Evolutionary conservation across 2,113 vertebrate species (phyloP).

Genomic region (Xiphophorus maculatus): DNA sequence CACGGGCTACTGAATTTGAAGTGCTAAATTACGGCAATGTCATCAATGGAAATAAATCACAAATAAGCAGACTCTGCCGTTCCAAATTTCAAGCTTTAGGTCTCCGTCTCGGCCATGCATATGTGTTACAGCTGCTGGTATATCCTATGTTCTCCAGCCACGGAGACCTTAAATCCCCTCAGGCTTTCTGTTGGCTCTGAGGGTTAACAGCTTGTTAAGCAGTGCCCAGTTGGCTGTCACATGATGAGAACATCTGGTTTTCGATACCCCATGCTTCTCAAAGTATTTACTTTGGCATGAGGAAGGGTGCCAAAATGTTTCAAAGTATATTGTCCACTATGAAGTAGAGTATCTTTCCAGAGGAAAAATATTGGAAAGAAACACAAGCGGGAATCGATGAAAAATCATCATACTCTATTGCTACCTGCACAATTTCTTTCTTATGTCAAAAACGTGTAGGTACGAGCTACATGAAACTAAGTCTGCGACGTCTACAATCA

Average conservation of each 20-base stretch:
- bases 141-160: neutral
- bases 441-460: slow-evolving; percentile 20
- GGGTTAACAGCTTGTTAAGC: slow-evolving; percentile 50
- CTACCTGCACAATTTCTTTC: slow-evolving; percentile 3
- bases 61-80: neutral
- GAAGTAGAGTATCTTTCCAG: slow-evolving; percentile 59
- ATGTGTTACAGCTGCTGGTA: slow-evolving; percentile 2
- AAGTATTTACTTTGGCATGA: slow-evolving; percentile 59
- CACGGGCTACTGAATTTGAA: neutral
- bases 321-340: slow-evolving; percentile 47
- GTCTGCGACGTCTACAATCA: neutral
- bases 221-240: slow-evolving; percentile 52
- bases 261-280: slow-evolving; percentile 46
- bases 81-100: neutral
- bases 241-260: slow-evolving; percentile 63
- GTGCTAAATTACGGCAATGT: neutral
- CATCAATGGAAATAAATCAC: neutral
- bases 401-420: slow-evolving; percentile 17
- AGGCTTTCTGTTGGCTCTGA: slow-evolving; percentile 37
- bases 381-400: slow-evolving; percentile 40
- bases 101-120: neutral
- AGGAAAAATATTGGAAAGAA: slow-evolving; percentile 57
- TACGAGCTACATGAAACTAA: neutral
- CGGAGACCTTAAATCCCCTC: slow-evolving; percentile 12
- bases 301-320: slow-evolving; percentile 48